A percentile compares a stretch with the other conserved stretches of the same genome.
These are phyloP conservation scores for Thomomys bottae DNA, from an alignment of 2,113 vertebrate genomes.

Conservation along the genomic window DNA sequence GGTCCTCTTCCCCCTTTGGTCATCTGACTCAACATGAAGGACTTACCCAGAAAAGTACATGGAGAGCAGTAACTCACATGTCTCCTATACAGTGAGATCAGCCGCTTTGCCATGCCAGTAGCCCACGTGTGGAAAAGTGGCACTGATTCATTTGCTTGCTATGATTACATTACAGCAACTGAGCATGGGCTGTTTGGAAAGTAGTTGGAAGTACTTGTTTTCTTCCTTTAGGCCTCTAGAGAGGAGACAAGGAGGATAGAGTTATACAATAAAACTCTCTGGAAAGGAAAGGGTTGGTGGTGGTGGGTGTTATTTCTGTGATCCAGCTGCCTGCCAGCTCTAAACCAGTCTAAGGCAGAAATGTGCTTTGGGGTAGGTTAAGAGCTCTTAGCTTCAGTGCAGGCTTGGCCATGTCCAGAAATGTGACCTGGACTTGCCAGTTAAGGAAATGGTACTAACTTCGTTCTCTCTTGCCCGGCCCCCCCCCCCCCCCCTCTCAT, in stretches of 20 bases:
- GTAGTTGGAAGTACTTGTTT: neutral
- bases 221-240: neutral
- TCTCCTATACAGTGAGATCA: neutral
- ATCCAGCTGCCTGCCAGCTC: neutral
- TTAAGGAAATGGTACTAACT: neutral
- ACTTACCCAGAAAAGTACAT: neutral
- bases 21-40: slow-evolving; percentile 10
- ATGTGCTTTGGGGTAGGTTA: neutral
- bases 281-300: neutral
- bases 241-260: neutral
- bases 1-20: slow-evolving; percentile 20
- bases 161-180: neutral
- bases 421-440: neutral
- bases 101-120: neutral
- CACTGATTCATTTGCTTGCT: slow-evolving; percentile 17
- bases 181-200: slow-evolving; percentile 17
- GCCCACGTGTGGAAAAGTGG: slow-evolving; percentile 11
- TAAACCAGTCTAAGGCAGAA: slow-evolving; percentile 10
- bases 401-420: neutral
- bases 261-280: neutral
- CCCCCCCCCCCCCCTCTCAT: neutral
- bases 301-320: slow-evolving; percentile 14
- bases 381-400: neutral
- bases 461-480: neutral
- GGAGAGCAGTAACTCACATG: neutral